A percentile compares a stretch with the other conserved stretches of the same genome.
phyloP scores from a whole-genome alignment of 1,140 invertebrate species.

The Leucophenga varia region DNA sequence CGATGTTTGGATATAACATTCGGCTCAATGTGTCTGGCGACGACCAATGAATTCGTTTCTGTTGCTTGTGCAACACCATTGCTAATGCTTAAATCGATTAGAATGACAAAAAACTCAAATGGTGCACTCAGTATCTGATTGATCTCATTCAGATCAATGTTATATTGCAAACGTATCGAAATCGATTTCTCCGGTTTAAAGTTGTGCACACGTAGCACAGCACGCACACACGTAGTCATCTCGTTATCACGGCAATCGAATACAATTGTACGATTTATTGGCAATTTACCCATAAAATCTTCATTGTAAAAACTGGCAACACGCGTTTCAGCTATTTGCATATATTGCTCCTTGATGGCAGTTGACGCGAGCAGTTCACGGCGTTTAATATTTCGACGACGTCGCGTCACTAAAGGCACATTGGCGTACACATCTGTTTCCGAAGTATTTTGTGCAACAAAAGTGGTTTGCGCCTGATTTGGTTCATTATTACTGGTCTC shows the following conservation, averaged over 20 bases:
- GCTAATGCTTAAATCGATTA: constrained; percentile 9
- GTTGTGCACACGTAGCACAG: constrained; percentile 19
- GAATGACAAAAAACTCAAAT: constrained; percentile 25
- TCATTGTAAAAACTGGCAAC: constrained; percentile 12
- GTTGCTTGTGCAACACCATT: constrained; percentile 11
- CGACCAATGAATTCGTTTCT: neutral
- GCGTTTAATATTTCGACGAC: constrained; percentile 4
- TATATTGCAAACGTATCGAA: constrained; percentile 16
- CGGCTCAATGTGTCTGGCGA: constrained; percentile 14
- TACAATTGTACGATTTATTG: constrained; percentile 25
- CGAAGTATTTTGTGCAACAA: neutral
- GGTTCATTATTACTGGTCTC: neutral
- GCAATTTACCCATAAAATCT: constrained; percentile 16
- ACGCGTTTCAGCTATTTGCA: constrained; percentile 7
- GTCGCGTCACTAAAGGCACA: neutral
- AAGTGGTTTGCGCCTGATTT: neutral
- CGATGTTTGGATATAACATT: constrained; percentile 29
- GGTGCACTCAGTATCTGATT: constrained; percentile 25
- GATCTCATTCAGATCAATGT: constrained; percentile 21
- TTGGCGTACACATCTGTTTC: neutral
- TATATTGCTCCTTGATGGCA: constrained; percentile 16
- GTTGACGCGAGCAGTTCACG: neutral
- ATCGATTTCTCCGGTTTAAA: constrained; percentile 15
- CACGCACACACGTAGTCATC: constrained; percentile 19
- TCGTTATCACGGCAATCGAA: constrained; percentile 24